phyloP scores from a whole-genome alignment of 2,888 invertebrate species.

The Calameuta filiformis region DNA sequence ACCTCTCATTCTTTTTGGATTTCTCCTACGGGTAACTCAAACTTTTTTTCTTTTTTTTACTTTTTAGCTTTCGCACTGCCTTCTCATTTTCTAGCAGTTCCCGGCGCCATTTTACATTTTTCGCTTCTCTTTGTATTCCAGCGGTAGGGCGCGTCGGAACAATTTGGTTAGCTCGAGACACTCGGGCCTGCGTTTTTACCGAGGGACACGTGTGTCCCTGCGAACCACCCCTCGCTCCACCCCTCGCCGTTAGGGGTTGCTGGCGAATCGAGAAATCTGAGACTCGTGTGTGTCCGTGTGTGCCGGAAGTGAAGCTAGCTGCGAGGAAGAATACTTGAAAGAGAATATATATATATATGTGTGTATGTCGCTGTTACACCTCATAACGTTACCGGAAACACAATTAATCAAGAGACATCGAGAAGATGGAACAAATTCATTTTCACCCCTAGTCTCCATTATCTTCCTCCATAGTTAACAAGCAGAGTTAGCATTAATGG shows the following conservation, averaged over 20 bases:
- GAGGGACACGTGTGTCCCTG: neutral
- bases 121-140: slow-evolving; percentile 30
- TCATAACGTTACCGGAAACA: neutral
- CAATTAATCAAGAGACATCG: slow-evolving; percentile 7
- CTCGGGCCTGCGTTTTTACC: neutral
- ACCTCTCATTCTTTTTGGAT: neutral
- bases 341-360: no score
- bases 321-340: no score
- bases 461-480: neutral
- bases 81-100: slow-evolving; percentile 15
- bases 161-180: slow-evolving; percentile 28
- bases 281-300: neutral
- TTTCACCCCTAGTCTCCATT: slow-evolving; percentile 2
- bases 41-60: neutral
- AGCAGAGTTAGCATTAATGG: neutral
- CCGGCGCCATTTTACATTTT: slow-evolving; percentile 2
- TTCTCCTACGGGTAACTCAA: no score
- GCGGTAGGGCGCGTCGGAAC: slow-evolving; percentile 17
- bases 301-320: neutral
- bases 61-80: neutral
- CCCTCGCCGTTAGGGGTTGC: neutral
- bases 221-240: neutral
- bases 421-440: slow-evolving; percentile 16
- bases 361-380: neutral
- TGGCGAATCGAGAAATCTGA: neutral